Evolutionary conservation across 2,888 invertebrate species (phyloP), one percentile per base, ranked within the genome.

Genomic region (Ophion obscuratus): DNA sequence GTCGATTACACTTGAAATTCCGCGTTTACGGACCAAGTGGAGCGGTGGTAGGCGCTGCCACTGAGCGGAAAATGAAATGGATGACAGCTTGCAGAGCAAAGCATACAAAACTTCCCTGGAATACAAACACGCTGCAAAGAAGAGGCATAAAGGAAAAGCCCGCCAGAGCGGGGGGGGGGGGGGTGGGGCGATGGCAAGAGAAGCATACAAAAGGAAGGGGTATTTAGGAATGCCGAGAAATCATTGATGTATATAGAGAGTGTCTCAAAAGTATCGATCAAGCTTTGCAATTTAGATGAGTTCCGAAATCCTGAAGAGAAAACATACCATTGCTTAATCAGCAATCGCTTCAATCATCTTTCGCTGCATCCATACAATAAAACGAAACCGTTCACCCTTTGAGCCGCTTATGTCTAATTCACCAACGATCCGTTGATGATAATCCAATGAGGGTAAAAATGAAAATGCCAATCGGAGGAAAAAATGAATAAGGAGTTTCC

Each of bases 51-150:
- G 57, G 27, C 14, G 14, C 10, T 9, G 17, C 14, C 24, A 47
- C 24, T 14, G 20, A 47, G 24, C 20, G 11, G 20, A 24, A 62
- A 64, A 76, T 64, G 31, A 64, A 76, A 76, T 76, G 53, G 47
- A 64, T 47, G 53, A 64, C 47, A 53, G 47, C 64, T 47, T 5
- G 9, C n/a, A 53, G 14, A 64, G 64, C 10, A 53, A 11, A 64
- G 64, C 5, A 64, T 17, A 76, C 53, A 14, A n/a, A 66, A 53
- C 10, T 24, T 64, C 20, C 20, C 47, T 14, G 31, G 31, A 47
- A 64, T 31, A 64, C n/a, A 47, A 47, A 64, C n/a, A 53, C n/a
- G 11, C n/a, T 53, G 64, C 10, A 62, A 31, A 47, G 31, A 40
- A 75, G 10, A 11, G 10, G n/a, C 2, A 47, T 14, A 47, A n/a